These are phyloP conservation scores for Anagrus nilaparvatae DNA, from an alignment of 1,140 invertebrate species.

Conservation along the genomic window DNA sequence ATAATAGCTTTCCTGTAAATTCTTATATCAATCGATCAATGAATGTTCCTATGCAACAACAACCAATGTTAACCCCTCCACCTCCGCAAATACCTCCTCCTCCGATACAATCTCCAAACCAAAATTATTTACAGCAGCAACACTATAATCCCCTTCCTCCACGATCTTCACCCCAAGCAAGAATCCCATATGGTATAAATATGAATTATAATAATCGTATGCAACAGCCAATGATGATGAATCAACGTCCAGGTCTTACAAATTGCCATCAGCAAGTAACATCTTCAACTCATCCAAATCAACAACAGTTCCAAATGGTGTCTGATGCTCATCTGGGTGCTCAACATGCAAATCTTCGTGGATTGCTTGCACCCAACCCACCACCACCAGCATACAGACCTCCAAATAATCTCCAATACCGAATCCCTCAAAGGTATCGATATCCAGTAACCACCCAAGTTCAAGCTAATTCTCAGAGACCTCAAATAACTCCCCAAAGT, in stretches of 20 bases:
- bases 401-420: slow-evolving; percentile 27
- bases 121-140: slow-evolving; percentile 28
- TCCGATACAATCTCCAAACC: slow-evolving; percentile 19
- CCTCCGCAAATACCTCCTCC: slow-evolving; percentile 23
- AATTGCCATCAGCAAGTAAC: slow-evolving; percentile 39
- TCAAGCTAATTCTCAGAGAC: slow-evolving; percentile 25
- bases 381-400: slow-evolving; percentile 31
- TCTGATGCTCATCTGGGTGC: slow-evolving; percentile 34
- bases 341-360: slow-evolving; percentile 35
- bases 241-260: slow-evolving; percentile 28
- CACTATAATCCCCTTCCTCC: slow-evolving; percentile 31
- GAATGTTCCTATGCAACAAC: slow-evolving; percentile 26
- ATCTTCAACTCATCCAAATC: slow-evolving; percentile 43
- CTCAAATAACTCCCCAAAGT: slow-evolving; percentile 27
- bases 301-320: slow-evolving; percentile 25
- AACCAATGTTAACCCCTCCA: slow-evolving; percentile 22
- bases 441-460: slow-evolving; percentile 26
- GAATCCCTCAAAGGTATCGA: slow-evolving; percentile 32
- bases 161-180: slow-evolving; percentile 31
- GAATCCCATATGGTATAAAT: slow-evolving; percentile 24
- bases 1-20: slow-evolving; percentile 20
- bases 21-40: slow-evolving; percentile 24
- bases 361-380: slow-evolving; percentile 35
- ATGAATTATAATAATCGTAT: slow-evolving; percentile 28
- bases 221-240: slow-evolving; percentile 29